These are phyloP conservation scores for Natrix natrix DNA, from an alignment of 2,797 vertebrate genomes.

Conservation along the genomic window DNA sequence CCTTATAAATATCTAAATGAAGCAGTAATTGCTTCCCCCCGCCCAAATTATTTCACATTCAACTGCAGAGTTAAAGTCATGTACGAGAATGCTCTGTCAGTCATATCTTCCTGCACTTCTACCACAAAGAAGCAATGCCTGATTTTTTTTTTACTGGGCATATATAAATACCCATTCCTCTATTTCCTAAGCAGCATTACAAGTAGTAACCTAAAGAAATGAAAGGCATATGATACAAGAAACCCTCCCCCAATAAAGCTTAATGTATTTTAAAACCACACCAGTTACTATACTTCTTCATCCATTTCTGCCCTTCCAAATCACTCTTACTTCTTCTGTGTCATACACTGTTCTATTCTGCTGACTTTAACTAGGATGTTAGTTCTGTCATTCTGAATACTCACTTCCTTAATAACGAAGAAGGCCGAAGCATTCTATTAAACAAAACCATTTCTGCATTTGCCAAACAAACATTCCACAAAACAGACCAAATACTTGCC, in stretches of 20 bases:
- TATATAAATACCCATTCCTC: not conserved
- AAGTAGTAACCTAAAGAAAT: not conserved
- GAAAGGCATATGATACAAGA: not conserved
- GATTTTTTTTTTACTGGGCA: not conserved
- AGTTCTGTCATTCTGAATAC: not conserved
- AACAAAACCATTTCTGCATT: not conserved
- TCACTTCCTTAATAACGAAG: not conserved
- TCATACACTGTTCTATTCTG: not conserved
- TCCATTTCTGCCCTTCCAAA: not conserved
- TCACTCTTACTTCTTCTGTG: not conserved
- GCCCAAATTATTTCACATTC: conserved; percentile 13
- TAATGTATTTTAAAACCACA: not conserved
- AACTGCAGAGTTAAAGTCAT: conserved; percentile 9
- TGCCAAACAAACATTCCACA: not conserved
- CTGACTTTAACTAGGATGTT: not conserved
- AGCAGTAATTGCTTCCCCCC: not conserved
- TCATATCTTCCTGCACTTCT: not conserved
- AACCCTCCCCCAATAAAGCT: not conserved
- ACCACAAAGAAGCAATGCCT: conserved; percentile 20
- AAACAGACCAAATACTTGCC: not conserved
- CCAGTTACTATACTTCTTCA: not conserved
- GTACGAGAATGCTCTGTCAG: not conserved
- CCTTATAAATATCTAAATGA: not conserved
- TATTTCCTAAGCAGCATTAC: not conserved
- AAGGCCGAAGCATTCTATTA: not conserved